Conservation (phyloP, 2,888 invertebrate genomes). For the Agapetus fuscipes region DNA sequence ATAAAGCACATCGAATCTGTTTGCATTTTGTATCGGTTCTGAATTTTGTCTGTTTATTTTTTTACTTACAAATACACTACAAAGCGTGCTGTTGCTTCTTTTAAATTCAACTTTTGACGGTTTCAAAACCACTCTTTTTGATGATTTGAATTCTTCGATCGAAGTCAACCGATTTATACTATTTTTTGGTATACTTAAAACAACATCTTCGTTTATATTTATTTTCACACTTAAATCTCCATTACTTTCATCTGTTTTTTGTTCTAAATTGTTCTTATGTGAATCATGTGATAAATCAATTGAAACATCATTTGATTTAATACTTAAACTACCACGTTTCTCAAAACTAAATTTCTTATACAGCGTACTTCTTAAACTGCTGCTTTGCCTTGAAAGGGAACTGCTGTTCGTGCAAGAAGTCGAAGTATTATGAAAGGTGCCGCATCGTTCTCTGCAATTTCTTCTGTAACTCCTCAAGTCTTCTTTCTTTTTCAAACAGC, state of each 20-base stretch:
- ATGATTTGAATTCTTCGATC: neutral
- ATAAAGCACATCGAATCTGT: too few relatives aligned
- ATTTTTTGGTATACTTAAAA: too few relatives aligned
- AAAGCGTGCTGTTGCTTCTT: conserved; percentile 5
- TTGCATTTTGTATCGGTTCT: conserved; percentile 2
- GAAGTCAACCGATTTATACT: too few relatives aligned
- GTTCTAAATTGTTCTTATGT: neutral
- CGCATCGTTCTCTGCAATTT: conserved; percentile 32
- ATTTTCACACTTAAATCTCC: neutral
- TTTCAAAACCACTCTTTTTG: neutral
- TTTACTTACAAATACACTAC: conserved; percentile 1
- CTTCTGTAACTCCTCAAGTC: conserved; percentile 35
- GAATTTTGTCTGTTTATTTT: conserved; percentile 5
- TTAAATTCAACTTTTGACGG: neutral
- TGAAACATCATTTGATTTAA: neutral
- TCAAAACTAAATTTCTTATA: conserved; percentile 37
- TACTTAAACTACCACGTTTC: conserved; percentile 25
- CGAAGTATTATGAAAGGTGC: conserved; percentile 53
- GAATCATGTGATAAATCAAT: too few relatives aligned
- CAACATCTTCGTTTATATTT: too few relatives aligned
- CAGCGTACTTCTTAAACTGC: conserved; percentile 44
- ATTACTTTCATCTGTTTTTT: neutral
- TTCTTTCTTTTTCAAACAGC: conserved; percentile 41
- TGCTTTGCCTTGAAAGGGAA: conserved; percentile 50
- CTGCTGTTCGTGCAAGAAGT: conserved; percentile 45